Evolutionary conservation across 2,797 vertebrate species (phyloP).

Genomic region (Pseudomugil gertrudae): DNA sequence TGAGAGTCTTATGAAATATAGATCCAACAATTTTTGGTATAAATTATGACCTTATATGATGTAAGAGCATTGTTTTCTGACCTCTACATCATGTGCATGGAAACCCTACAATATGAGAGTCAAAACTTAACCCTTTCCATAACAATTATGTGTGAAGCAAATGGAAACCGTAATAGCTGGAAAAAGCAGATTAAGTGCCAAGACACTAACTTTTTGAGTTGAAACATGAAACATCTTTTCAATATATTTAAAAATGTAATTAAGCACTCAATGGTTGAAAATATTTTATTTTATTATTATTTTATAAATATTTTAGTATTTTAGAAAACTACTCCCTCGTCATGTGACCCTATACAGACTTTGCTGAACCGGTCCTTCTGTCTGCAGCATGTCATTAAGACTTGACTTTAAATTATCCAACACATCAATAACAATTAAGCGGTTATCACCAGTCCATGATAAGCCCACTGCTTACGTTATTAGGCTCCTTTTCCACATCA

Average conservation of each 20-base stretch:
- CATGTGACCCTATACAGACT: conserved; percentile 5
- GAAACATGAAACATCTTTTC: not conserved
- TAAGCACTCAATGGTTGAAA: not conserved
- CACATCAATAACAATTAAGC: conserved; percentile 85
- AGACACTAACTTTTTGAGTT: conserved; percentile 6
- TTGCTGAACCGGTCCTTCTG: conserved; percentile 18
- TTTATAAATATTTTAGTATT: too few species aligned
- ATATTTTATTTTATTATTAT: too few species aligned
- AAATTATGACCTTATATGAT: not conserved
- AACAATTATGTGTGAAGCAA: conserved; percentile 13
- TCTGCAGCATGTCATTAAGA: conserved; percentile 23
- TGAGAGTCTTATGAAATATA: not conserved
- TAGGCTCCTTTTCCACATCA: conserved; percentile 70
- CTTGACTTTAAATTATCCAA: conserved; percentile 51
- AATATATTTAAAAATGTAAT: conserved; percentile 11
- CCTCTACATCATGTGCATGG: not conserved
- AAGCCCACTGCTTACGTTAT: conserved; percentile 75
- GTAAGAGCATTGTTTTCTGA: not conserved
- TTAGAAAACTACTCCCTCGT: conserved; percentile 7
- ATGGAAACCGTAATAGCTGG: not conserved
- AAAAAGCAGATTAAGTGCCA: conserved; percentile 2
- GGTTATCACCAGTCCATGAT: conserved; percentile 68
- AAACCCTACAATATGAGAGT: not conserved
- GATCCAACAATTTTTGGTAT: not conserved
- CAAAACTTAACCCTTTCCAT: conserved; percentile 16